Percentiles rank a stretch among this genome's conserved stretches.
Evolutionary conservation across 2,113 vertebrate genomes (phyloP).

Genomic region (Neodontobutis hainanensis): DNA sequence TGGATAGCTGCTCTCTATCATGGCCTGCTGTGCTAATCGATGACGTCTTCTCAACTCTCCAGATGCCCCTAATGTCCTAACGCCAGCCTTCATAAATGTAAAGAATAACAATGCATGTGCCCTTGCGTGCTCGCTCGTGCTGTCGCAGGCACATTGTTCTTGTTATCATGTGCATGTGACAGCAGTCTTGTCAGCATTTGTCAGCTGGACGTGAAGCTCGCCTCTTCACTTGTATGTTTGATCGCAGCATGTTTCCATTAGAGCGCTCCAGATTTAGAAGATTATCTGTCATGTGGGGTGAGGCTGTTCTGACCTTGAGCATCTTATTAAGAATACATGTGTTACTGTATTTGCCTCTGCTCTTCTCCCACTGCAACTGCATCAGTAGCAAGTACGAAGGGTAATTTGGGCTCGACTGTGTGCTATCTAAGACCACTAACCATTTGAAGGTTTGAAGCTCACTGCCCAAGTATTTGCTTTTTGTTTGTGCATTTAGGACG

Average conservation of each 20-base stretch:
- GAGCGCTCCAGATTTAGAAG: conserved; percentile 35
- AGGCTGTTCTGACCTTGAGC: conserved; percentile 51
- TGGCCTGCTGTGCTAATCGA: background rate
- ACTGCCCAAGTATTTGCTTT: too few species aligned
- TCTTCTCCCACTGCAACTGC: background rate
- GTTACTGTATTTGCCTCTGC: background rate
- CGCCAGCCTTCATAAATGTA: background rate
- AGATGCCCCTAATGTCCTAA: background rate
- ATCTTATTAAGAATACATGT: conserved; percentile 28
- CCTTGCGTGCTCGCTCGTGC: background rate
- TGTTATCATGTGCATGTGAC: conserved; percentile 30
- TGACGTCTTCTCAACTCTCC: background rate
- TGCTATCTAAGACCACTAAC: background rate
- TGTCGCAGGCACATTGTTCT: conserved; percentile 15
- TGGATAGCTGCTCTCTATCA: conserved; percentile 2
- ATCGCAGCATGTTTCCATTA: conserved; percentile 44
- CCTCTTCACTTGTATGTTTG: conserved; percentile 11
- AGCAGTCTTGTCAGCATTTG: conserved; percentile 29
- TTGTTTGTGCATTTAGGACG: background rate
- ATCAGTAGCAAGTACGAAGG: too few species aligned
- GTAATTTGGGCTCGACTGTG: too few species aligned
- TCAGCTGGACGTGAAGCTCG: conserved; percentile 36
- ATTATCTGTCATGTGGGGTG: conserved; percentile 46
- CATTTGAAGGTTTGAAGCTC: too few species aligned
- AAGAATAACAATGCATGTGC: background rate